Evolutionary conservation across 2,888 invertebrate species (phyloP).

Genomic region (Athrips mouffetella): DNA sequence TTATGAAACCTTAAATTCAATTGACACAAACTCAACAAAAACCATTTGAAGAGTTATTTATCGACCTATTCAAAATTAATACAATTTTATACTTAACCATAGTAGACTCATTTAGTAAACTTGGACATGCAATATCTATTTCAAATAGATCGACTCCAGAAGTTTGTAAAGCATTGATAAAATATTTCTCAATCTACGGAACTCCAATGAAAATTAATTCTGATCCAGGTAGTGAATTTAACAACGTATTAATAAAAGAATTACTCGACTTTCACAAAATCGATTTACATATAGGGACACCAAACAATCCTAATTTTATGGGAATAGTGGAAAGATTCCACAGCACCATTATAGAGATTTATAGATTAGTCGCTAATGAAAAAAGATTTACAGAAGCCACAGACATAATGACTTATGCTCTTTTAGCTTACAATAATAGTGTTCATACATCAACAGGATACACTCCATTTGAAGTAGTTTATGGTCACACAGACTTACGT

Average conservation of each 20-base stretch:
- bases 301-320: conserved; percentile 29
- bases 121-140: conserved; percentile 30
- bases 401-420: too few species aligned
- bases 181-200: conserved; percentile 21
- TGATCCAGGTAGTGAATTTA: conserved; percentile 34
- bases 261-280: conserved; percentile 25
- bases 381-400: too few species aligned
- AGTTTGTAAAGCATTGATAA: conserved; percentile 23
- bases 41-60: conserved; percentile 31
- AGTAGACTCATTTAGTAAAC: conserved; percentile 31
- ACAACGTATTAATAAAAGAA: conserved; percentile 29
- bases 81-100: conserved; percentile 22
- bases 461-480: too few species aligned
- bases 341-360: conserved; percentile 29
- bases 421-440: too few species aligned
- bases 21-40: conserved; percentile 28
- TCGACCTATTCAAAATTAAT: conserved; percentile 25
- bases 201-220: conserved; percentile 25
- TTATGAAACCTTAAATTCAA: conserved; percentile 28
- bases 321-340: conserved; percentile 30
- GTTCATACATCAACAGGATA: too few species aligned
- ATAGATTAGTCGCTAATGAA: too few species aligned
- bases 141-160: conserved; percentile 26
- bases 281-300: conserved; percentile 28
- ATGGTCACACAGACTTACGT: too few species aligned